Base-by-base conservation (phyloP, 2,797 vertebrate species). In the Enteromius anoplus region DNA sequence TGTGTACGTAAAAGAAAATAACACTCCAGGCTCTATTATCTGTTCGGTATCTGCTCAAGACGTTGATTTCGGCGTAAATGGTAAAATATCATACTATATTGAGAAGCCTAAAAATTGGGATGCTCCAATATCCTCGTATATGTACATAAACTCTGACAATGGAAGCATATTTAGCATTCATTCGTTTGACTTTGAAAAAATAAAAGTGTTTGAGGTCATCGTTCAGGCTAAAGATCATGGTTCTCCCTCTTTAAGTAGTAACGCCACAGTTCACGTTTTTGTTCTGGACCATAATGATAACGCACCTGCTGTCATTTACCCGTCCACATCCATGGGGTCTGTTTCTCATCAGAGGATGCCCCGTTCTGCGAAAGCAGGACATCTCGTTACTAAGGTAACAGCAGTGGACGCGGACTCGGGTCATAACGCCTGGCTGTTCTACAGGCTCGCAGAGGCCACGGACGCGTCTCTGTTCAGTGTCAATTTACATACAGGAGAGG, bases 341-440 rank as follows among this genome's bases (percentile, higher is more conserved):
- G 85, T 91, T 34, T 92, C 93, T 83, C 92, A 93, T 47, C 92
- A 93, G 86, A 93, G 89, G 85, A 90, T 90, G 79, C 87, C 92
- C 82, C 86, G 85, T 69, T 88, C 88, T 11, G 81, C 93, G 3
- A 91, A 94, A 90, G 85, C 91, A 1, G 93, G 91, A 85, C 92
- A 91, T 90, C 88, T 96, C 64, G 89, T 95, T 12, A 95, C 92
- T 9, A 96, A 95, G 85, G 91, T 95, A 79, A 93, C 94, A 83
- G 93, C 92, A 4, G 94, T 96, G 90, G 96, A 96, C 89, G 94
- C 95, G 3, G 96, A 96, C 88, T 96, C 95, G 80, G 96, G 96
- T 73, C 95, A 96, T 85, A 96, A 96, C 75, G 96, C 96, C 71
- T 96, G 95, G 95, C 90, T 96, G 85, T 95, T 95, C 17, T 96